Conservation (phyloP, 2,113 vertebrate species). For the Beaufortia kweichowensis region DNA sequence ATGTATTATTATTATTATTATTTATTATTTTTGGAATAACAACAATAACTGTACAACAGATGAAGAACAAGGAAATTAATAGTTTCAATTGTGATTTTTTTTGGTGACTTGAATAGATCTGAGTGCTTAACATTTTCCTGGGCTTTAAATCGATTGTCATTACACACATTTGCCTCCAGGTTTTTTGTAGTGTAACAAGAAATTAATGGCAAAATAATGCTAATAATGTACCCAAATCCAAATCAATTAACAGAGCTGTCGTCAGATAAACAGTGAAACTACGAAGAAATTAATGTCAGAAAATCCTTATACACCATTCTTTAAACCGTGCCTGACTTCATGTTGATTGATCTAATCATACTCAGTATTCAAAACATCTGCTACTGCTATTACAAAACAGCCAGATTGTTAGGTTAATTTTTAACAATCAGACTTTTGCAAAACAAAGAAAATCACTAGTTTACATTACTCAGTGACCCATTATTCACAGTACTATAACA, state of each 20-base stretch:
- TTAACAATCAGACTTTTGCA: slow-evolving; percentile 71
- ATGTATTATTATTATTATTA: too few species aligned
- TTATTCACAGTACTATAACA: too few species aligned
- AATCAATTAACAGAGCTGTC: background rate
- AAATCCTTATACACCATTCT: slow-evolving; percentile 4
- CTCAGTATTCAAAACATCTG: slow-evolving; percentile 43
- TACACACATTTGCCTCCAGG: background rate
- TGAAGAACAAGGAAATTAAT: background rate
- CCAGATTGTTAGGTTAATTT: slow-evolving; percentile 70
- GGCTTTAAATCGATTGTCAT: slow-evolving; percentile 35
- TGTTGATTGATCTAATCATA: slow-evolving; percentile 18
- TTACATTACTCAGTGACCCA: slow-evolving; percentile 22
- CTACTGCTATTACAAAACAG: slow-evolving; percentile 52
- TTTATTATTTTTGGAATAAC: too few species aligned
- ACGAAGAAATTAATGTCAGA: background rate
- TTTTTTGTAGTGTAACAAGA: slow-evolving; percentile 3
- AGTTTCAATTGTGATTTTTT: background rate
- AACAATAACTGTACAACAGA: background rate
- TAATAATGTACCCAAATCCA: background rate
- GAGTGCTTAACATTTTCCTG: slow-evolving; percentile 17
- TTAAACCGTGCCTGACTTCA: background rate
- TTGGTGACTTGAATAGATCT: slow-evolving; percentile 19
- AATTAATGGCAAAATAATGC: slow-evolving; percentile 14
- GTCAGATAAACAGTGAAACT: background rate
- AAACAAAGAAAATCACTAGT: slow-evolving; percentile 72